Conservation (phyloP, 1,140 invertebrate genomes). For the Cherax destructor region DNA sequence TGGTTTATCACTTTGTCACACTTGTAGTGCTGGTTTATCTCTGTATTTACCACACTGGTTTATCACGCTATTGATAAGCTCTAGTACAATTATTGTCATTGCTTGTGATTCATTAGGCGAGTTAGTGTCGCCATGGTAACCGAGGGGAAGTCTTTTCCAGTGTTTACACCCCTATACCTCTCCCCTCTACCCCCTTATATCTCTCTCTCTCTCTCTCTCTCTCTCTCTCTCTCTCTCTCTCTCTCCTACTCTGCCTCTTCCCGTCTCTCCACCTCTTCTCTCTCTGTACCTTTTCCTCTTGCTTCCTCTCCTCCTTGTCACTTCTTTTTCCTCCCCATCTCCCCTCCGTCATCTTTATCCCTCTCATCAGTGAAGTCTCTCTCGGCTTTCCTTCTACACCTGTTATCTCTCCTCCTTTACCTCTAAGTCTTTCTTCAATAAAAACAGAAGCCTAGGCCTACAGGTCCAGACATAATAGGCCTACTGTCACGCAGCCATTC, state of each 20-base stretch:
- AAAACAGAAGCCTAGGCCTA: too few relatives aligned
- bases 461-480: too few relatives aligned
- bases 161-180: neutral
- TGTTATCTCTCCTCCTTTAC: too few relatives aligned
- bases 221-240: neutral
- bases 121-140: conserved; percentile 32
- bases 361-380: too few relatives aligned
- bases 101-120: conserved; percentile 49
- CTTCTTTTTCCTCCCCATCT: neutral
- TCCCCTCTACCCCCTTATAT: neutral
- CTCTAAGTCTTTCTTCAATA: too few relatives aligned
- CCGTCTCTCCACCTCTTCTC: neutral
- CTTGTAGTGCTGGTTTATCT: too few relatives aligned
- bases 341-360: neutral
- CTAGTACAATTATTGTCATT: conserved; percentile 32
- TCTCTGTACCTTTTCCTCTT: neutral
- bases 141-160: neutral
- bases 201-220: neutral
- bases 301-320: neutral
- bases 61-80: neutral
- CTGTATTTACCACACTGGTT: neutral
- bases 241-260: neutral
- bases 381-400: too few relatives aligned
- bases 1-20: too few relatives aligned
- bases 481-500: too few relatives aligned